Percentiles rank a stretch among this genome's conserved stretches.
phyloP scores from a whole-genome alignment of 2,113 vertebrate species.

The Ranitomeya imitator region DNA sequence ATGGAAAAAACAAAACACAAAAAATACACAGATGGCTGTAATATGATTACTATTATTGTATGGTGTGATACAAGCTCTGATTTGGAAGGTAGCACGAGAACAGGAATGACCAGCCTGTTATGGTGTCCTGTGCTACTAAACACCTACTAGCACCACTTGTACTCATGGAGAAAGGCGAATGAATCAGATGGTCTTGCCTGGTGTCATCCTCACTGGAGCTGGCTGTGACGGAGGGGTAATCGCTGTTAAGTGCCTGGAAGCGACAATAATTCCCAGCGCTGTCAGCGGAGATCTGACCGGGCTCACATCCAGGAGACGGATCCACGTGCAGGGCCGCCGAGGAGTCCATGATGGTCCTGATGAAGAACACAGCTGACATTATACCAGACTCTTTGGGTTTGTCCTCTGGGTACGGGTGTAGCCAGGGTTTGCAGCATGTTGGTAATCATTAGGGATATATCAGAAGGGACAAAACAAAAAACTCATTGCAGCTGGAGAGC shows the following conservation, averaged over 20 bases:
- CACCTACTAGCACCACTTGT: not conserved
- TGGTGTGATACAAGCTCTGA: no score
- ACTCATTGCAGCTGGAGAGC: no score
- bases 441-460: no score
- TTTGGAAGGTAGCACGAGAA: not conserved
- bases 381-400: no score
- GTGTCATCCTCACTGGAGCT: not conserved
- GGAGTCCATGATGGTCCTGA: not conserved
- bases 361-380: no score
- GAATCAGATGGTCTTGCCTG: not conserved
- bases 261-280: not conserved
- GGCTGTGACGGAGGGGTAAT: not conserved
- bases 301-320: not conserved
- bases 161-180: not conserved
- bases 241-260: conserved; percentile 22
- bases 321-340: not conserved
- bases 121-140: not conserved
- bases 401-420: no score
- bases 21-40: no score
- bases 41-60: no score
- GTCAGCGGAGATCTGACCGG: not conserved
- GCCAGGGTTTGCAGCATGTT: no score
- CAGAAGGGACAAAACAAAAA: no score
- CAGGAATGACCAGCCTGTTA: not conserved
- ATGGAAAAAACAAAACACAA: no score